Conservation (phyloP, 2,888 invertebrate genomes). For the Microplitis deprimator region DNA sequence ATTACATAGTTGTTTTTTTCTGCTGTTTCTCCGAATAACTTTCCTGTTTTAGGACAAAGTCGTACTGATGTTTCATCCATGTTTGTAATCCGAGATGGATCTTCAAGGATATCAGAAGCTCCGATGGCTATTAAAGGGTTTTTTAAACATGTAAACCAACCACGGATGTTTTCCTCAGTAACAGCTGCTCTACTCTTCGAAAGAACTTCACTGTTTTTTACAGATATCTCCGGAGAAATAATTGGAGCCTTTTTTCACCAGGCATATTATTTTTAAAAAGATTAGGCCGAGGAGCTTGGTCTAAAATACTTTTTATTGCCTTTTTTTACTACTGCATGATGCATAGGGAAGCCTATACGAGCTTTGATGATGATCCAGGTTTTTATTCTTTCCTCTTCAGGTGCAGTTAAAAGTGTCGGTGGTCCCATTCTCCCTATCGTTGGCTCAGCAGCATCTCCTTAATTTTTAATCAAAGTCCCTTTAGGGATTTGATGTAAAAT, state of each 20-base stretch:
- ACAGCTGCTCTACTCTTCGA: neutral
- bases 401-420: too few relatives aligned
- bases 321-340: constrained; percentile 52
- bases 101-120: constrained; percentile 6
- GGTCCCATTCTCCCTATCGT: too few relatives aligned
- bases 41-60: constrained; percentile 47
- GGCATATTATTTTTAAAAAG: constrained; percentile 5
- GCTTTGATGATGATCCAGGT: constrained; percentile 40
- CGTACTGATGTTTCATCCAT: constrained; percentile 53
- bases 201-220: neutral
- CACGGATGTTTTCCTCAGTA: neutral
- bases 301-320: constrained; percentile 47
- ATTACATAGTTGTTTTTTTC: constrained; percentile 40
- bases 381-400: too few relatives aligned
- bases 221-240: constrained; percentile 1
- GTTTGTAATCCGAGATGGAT: constrained; percentile 43
- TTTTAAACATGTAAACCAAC: constrained; percentile 4
- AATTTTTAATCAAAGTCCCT: too few relatives aligned
- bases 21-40: constrained; percentile 44
- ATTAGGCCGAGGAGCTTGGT: constrained; percentile 70
- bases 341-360: constrained; percentile 53
- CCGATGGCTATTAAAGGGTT: neutral
- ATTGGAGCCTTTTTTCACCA: neutral
- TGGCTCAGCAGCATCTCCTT: too few relatives aligned
- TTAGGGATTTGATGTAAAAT: too few relatives aligned